Base-by-base conservation (phyloP, 1,140 invertebrate genomes). In the Bombus difficillimus region DNA sequence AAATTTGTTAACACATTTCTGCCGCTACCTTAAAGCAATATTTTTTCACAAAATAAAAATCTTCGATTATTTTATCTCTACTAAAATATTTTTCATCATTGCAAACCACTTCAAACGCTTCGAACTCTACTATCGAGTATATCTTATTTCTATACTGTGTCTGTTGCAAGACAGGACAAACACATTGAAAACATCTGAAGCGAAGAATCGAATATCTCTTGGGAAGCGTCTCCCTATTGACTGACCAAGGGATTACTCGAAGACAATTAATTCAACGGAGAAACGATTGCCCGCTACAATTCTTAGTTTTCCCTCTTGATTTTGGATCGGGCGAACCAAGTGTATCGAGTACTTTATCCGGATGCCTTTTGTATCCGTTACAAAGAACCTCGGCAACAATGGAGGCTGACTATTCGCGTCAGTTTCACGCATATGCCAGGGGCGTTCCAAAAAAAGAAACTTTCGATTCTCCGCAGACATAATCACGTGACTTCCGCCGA, bases 311-410 rank as follows among this genome's bases (percentile, higher is more conserved):
- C 25, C 28, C 25, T 71, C 39, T 76, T 76, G 62, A 83, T 71
- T 75, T 77, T 18, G 72, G 78, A 81, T 74, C 68, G 84, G 64
- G 34, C 43, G 68, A 47, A 77, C 34, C 68, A 72, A 86, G 73
- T 86, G 85, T 83, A 86, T 86, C 80, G 78, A 77, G 69, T 83
- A 72, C 68, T 84, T 87, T 87, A 87, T 87, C 81, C 37, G 82
- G 34, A 39, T 73, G 28, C 34, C 81, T 69, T 79, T 84, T 87
- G 81, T 87, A 28, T 15, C 32, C 13, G 18, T 5, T 28, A 87
- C 86, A 87, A 83, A 79, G 69, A 68, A 83, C 47, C 25, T n/a
- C 9, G 13, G 2, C 59, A 72, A 87, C 75, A 87, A 84, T 79
- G 28, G 59, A 9, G 22, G 32, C 1, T 12, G 82, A 79, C 37